Percentiles rank a stretch among this genome's conserved stretches.
phyloP scores from a whole-genome alignment of 1,140 invertebrate genomes.

The Leguminivora glycinivorella region DNA sequence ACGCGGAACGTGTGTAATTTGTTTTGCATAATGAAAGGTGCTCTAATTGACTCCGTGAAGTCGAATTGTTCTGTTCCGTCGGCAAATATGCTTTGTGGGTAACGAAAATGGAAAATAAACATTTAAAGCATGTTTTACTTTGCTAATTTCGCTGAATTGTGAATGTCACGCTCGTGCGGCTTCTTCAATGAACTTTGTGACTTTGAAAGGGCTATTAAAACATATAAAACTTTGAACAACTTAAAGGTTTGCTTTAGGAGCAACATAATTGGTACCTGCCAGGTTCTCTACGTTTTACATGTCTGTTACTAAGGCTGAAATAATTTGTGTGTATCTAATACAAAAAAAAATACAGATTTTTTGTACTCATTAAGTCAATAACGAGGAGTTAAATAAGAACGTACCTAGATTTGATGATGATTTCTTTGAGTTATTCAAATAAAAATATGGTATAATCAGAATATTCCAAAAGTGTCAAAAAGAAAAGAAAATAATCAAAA shows the following conservation, averaged over 20 bases:
- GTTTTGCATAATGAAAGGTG: constrained; percentile 29
- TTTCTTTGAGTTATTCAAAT: too few relatives aligned
- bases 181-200: not conserved
- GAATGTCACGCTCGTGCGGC: not conserved
- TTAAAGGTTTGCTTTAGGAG: too few relatives aligned
- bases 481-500: too few relatives aligned
- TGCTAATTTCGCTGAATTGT: not conserved
- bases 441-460: too few relatives aligned
- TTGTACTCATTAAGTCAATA: too few relatives aligned
- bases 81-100: constrained; percentile 18
- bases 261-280: too few relatives aligned
- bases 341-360: not conserved
- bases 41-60: constrained; percentile 27
- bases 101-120: constrained; percentile 10
- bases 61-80: constrained; percentile 24
- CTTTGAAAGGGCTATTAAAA: not conserved
- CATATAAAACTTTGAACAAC: not conserved
- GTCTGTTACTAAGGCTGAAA: not conserved
- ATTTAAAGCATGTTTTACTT: not conserved
- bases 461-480: too few relatives aligned
- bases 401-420: too few relatives aligned
- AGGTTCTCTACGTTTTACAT: too few relatives aligned
- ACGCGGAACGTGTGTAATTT: constrained; percentile 23
- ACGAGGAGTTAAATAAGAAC: too few relatives aligned
- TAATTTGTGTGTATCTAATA: not conserved